phyloP scores from a whole-genome alignment of 2,888 invertebrate genomes.

The Melanostoma scalare region DNA sequence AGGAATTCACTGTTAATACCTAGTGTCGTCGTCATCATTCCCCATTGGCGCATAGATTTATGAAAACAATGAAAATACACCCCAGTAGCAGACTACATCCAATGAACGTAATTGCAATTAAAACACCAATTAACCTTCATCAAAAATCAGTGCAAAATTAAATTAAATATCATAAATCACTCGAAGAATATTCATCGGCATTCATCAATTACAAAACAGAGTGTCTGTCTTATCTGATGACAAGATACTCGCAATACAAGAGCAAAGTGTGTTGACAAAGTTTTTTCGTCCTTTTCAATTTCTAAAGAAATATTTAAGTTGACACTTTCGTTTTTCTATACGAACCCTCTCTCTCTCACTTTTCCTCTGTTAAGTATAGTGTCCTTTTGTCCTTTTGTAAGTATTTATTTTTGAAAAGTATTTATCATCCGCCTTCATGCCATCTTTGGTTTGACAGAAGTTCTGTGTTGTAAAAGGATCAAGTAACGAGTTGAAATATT shows the following conservation, averaged over 20 bases:
- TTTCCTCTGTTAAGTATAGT: too few relatives aligned
- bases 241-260: not conserved
- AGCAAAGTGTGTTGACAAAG: not conserved
- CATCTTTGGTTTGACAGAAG: not conserved
- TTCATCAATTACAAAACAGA: not conserved
- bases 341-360: not conserved
- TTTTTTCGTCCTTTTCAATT: slow-evolving; percentile 4
- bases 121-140: slow-evolving; percentile 14
- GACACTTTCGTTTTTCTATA: slow-evolving; percentile 25
- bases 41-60: too few relatives aligned
- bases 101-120: too few relatives aligned
- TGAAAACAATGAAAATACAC: too few relatives aligned
- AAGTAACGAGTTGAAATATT: slow-evolving; percentile 2
- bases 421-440: slow-evolving; percentile 39
- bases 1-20: too few relatives aligned
- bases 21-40: too few relatives aligned
- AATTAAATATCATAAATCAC: slow-evolving; percentile 16
- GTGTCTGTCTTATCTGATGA: slow-evolving; percentile 16
- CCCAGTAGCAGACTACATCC: too few relatives aligned
- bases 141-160: slow-evolving; percentile 20
- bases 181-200: not conserved
- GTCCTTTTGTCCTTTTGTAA: too few relatives aligned
- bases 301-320: slow-evolving; percentile 4
- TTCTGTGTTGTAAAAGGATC: slow-evolving; percentile 1
- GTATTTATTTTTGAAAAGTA: slow-evolving; percentile 24